Evolutionary conservation across 1,140 invertebrate genomes (phyloP).

Genomic region (Cotesia chilonis): DNA sequence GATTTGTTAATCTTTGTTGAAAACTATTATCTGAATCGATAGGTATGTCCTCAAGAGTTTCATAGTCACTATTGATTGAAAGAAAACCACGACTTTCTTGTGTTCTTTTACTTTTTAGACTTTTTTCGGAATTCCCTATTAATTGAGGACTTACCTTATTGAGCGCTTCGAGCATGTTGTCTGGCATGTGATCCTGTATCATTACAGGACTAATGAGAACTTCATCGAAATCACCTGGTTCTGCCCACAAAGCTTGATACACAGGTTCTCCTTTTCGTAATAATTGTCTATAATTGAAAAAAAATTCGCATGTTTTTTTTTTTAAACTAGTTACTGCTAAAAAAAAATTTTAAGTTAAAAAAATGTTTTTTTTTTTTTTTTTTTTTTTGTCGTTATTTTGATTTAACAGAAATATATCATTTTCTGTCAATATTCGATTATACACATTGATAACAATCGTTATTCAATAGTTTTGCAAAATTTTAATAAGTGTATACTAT

Average conservation of each 20-base stretch:
- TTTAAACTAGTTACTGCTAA: not conserved
- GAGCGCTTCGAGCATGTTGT: conserved; percentile 85
- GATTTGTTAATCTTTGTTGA: conserved; percentile 23
- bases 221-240: conserved; percentile 88
- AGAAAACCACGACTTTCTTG: conserved; percentile 50
- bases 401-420: no score
- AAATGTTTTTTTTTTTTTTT: no score
- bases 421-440: no score
- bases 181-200: conserved; percentile 94
- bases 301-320: conserved; percentile 6
- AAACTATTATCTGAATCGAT: not conserved
- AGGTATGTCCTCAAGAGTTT: conserved; percentile 51
- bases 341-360: no score
- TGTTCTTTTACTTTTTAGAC: conserved; percentile 37
- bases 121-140: conserved; percentile 38
- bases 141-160: conserved; percentile 76
- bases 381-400: no score
- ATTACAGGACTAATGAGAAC: conserved; percentile 91
- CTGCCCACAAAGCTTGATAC: conserved; percentile 90
- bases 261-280: conserved; percentile 79
- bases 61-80: conserved; percentile 53
- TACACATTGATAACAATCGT: no score
- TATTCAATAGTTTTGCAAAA: no score
- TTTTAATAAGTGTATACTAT: no score
- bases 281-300: conserved; percentile 69